Percentiles rank a stretch among this genome's conserved stretches.
phyloP scores from a whole-genome alignment of 1,140 invertebrate species.

The Lepidurus apus region DNA sequence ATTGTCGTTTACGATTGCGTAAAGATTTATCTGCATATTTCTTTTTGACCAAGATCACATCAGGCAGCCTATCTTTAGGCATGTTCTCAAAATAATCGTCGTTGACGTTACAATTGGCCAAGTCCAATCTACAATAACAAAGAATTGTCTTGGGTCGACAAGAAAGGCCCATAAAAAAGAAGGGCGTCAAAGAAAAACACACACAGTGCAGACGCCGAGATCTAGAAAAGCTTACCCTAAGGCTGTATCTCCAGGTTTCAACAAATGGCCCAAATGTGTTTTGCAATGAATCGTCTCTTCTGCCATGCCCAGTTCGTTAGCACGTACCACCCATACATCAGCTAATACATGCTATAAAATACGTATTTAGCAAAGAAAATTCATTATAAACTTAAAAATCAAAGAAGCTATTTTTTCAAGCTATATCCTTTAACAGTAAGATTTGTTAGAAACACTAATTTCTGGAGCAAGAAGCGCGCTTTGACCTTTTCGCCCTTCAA shows the following conservation, averaged over 20 bases:
- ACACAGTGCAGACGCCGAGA: slow-evolving; percentile 14
- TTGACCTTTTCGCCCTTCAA: too few species aligned
- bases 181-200: not conserved
- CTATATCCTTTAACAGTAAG: not conserved
- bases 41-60: slow-evolving; percentile 93
- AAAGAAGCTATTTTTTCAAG: slow-evolving; percentile 21
- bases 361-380: slow-evolving; percentile 24
- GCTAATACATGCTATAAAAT: slow-evolving; percentile 71
- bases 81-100: slow-evolving; percentile 80
- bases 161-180: slow-evolving; percentile 10
- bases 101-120: slow-evolving; percentile 84
- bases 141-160: not conserved
- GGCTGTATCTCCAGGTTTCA: slow-evolving; percentile 88
- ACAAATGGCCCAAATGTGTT: slow-evolving; percentile 89
- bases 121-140: slow-evolving; percentile 63
- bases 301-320: slow-evolving; percentile 78
- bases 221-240: slow-evolving; percentile 63
- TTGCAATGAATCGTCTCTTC: slow-evolving; percentile 76
- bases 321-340: slow-evolving; percentile 88
- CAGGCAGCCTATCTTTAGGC: slow-evolving; percentile 64
- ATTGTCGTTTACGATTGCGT: slow-evolving; percentile 68
- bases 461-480: too few species aligned
- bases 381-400: slow-evolving; percentile 10
- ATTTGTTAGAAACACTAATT: not conserved
- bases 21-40: slow-evolving; percentile 67